Evolutionary conservation across 2,888 invertebrate genomes (phyloP), one percentile per base, ranked within the genome.

Genomic region (Drosophila antonietae): DNA sequence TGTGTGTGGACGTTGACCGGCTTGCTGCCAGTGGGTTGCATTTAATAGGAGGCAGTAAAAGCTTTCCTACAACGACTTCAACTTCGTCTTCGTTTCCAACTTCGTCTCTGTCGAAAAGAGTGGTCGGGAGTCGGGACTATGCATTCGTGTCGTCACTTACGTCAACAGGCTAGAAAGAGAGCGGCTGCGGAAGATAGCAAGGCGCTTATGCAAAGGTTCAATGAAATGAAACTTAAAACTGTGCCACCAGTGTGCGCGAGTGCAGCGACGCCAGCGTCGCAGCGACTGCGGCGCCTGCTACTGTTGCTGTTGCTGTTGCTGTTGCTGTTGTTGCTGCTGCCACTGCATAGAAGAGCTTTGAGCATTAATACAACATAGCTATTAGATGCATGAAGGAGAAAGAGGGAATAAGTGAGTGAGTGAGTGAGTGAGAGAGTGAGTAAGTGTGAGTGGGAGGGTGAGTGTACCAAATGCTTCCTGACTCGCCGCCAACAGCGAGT

Each of bases 191-290:
- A 75, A 79, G 80, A 75, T 67, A 73, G 80, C 78, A 67, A 74
- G 71, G 78, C 78, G 64, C 77, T 79, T 79, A 79, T 79, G 79
- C 79, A 79, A 79, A 79, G 79, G 79, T 79, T 79, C 79, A 79
- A 79, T 79, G 79, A 77, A 80, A 79, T 79, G 76, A 79, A 76
- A 79, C 80, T 73, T 80, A 80, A 79, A 79, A 79, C 80, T 79
- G 80, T 80, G 79, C 80, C 80, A 79, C 62, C 76, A 80, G 78
- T 75, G 75, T 67, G 61, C 65, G 49, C 69, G 44, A 78, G 39
- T 77, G 78, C 75, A 79, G 75, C 72, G 68, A 53, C 65, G 79
- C 33, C 18, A 7, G 23, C 70, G 58, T 44, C 63, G 53, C 31
- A 37, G 28, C 52, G 56, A n/a, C 58, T 35, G 46, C n/a, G 46